Percentiles rank a stretch among this genome's conserved stretches.
These are phyloP conservation scores for Meriones unguiculatus DNA, from an alignment of 2,113 vertebrate genomes.

Conservation along the genomic window DNA sequence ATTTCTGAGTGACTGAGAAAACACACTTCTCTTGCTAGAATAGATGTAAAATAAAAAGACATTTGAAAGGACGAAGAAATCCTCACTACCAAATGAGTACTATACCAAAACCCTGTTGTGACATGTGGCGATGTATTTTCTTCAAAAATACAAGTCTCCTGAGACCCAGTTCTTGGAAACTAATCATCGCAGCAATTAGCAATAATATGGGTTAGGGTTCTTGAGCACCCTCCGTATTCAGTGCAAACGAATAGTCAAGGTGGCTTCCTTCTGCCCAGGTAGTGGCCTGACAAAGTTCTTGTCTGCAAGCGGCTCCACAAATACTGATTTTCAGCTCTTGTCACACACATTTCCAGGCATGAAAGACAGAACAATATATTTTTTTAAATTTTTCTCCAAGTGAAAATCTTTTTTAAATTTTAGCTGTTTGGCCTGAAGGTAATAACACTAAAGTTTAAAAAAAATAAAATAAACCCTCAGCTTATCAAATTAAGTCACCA, in stretches of 20 bases:
- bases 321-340: background rate
- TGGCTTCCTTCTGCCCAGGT: slow-evolving; percentile 69
- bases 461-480: slow-evolving; percentile 3
- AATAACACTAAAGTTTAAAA: background rate
- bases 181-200: slow-evolving; percentile 86
- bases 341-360: background rate
- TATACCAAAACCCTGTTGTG: slow-evolving; percentile 71
- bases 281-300: background rate
- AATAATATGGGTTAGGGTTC: slow-evolving; percentile 80
- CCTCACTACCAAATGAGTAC: slow-evolving; percentile 74
- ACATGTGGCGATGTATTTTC: slow-evolving; percentile 83
- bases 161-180: slow-evolving; percentile 82
- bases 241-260: slow-evolving; percentile 71
- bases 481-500: background rate
- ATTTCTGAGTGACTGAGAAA: slow-evolving; percentile 73
- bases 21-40: slow-evolving; percentile 64
- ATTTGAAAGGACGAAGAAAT: slow-evolving; percentile 81
- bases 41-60: slow-evolving; percentile 75
- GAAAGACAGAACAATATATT: background rate
- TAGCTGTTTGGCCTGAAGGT: background rate
- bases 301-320: background rate
- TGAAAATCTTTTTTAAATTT: slow-evolving; percentile 37
- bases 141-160: slow-evolving; percentile 80
- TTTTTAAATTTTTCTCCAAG: background rate
- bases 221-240: slow-evolving; percentile 75